Conservation (phyloP, 2,888 invertebrate genomes). For the Argynnis bischoffii region DNA sequence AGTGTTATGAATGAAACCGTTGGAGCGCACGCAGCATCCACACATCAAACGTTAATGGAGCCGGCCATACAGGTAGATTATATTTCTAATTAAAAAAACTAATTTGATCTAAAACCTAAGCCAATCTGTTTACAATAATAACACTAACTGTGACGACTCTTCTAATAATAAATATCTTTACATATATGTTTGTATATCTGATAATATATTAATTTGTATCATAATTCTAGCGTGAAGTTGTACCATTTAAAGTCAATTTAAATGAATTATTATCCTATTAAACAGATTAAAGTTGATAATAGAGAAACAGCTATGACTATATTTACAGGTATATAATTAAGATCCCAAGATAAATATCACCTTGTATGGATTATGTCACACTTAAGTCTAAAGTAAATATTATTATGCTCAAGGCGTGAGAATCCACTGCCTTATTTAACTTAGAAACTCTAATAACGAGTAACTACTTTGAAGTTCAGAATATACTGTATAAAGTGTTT, state of each 20-base stretch:
- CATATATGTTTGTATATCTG: neutral
- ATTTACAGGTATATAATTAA: neutral
- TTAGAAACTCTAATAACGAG: neutral
- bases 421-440: neutral
- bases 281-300: neutral
- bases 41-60: slow-evolving; percentile 13
- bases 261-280: neutral
- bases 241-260: slow-evolving; percentile 4
- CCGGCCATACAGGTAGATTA: slow-evolving; percentile 1
- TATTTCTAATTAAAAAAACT: slow-evolving; percentile 3
- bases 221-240: neutral
- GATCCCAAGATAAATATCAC: neutral
- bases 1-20: slow-evolving; percentile 30
- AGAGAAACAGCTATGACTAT: neutral
- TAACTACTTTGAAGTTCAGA: neutral
- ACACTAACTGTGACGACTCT: too few relatives aligned
- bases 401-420: neutral
- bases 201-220: neutral
- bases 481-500: neutral
- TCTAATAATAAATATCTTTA: neutral
- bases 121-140: too few relatives aligned
- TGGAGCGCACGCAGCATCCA: slow-evolving; percentile 21
- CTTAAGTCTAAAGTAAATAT: slow-evolving; percentile 2
- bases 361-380: neutral
- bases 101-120: neutral